phyloP scores from a whole-genome alignment of 1,140 invertebrate genomes.

The Pseudomyrmex cubaensis region DNA sequence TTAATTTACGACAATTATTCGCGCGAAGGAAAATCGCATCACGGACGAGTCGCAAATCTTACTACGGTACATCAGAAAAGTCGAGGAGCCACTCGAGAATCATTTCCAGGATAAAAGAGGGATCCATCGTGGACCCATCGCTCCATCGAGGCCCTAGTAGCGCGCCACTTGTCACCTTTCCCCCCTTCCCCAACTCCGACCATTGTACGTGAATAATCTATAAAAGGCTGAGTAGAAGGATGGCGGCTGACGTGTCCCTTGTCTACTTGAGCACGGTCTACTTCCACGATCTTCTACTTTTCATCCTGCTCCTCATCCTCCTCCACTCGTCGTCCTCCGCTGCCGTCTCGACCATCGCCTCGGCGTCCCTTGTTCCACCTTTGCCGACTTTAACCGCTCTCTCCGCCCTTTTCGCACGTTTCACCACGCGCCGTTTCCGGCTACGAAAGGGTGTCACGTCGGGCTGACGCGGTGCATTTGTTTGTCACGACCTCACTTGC shows the following conservation, averaged over 20 bases:
- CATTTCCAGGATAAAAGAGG: slow-evolving; percentile 54
- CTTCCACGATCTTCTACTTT: slow-evolving; percentile 82
- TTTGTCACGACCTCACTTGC: slow-evolving; percentile 76
- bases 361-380: slow-evolving; percentile 37
- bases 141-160: slow-evolving; percentile 29
- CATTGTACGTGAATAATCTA: slow-evolving; percentile 84
- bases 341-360: slow-evolving; percentile 53
- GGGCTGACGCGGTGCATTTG: slow-evolving; percentile 82
- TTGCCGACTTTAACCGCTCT: slow-evolving; percentile 57
- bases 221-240: slow-evolving; percentile 83
- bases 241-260: slow-evolving; percentile 82
- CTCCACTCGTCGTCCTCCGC: slow-evolving; percentile 54
- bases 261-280: slow-evolving; percentile 84
- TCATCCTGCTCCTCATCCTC: slow-evolving; percentile 74
- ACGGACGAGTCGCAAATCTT: slow-evolving; percentile 22
- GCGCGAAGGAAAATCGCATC: slow-evolving; percentile 28
- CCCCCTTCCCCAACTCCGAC: slow-evolving; percentile 45
- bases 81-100: slow-evolving; percentile 53
- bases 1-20: slow-evolving; percentile 40
- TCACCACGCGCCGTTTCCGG: slow-evolving; percentile 60
- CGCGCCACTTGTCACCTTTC: slow-evolving; percentile 76
- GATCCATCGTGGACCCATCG: slow-evolving; percentile 50
- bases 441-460: slow-evolving; percentile 79
- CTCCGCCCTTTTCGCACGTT: slow-evolving; percentile 51
- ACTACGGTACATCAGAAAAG: slow-evolving; percentile 45